Conservation (phyloP, 2,797 vertebrate species). For the Cuculus canorus region DNA sequence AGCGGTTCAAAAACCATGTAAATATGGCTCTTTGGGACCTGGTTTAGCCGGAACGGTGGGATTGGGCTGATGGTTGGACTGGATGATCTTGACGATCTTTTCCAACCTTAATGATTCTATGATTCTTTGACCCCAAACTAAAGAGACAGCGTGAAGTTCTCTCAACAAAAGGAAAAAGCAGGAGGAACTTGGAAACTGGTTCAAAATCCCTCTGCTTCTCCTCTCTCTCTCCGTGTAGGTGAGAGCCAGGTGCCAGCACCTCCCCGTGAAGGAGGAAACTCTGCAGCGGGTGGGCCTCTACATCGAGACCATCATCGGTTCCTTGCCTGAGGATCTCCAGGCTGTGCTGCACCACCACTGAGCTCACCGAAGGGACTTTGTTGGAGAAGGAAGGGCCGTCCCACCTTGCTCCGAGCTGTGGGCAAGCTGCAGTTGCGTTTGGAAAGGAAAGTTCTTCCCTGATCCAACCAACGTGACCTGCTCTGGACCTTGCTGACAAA, state of each 20-base stretch:
- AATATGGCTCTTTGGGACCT: no score
- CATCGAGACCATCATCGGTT: conserved; percentile 77
- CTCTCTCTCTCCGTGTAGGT: conserved; percentile 62
- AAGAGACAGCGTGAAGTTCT: neutral
- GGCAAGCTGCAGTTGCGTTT: neutral
- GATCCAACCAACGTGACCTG: neutral
- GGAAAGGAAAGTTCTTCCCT: neutral
- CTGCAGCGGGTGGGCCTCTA: conserved; percentile 78
- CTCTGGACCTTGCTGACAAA: rapidly evolving
- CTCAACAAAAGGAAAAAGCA: neutral
- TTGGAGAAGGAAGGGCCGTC: neutral
- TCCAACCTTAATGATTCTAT: no score
- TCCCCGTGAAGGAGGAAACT: conserved; percentile 84
- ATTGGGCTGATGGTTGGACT: no score
- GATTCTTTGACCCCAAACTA: neutral
- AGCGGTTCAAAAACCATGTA: no score
- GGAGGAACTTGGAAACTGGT: neutral
- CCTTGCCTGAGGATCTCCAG: conserved; percentile 89
- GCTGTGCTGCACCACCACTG: conserved; percentile 79
- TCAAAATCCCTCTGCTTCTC: rapidly evolving
- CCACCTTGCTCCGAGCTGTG: neutral
- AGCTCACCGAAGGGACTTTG: neutral
- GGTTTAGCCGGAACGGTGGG: no score
- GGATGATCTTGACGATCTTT: no score
- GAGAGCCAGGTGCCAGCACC: conserved; percentile 82